Conservation (phyloP, 2,797 vertebrate genomes). For the Sebastes kiyomatsui region DNA sequence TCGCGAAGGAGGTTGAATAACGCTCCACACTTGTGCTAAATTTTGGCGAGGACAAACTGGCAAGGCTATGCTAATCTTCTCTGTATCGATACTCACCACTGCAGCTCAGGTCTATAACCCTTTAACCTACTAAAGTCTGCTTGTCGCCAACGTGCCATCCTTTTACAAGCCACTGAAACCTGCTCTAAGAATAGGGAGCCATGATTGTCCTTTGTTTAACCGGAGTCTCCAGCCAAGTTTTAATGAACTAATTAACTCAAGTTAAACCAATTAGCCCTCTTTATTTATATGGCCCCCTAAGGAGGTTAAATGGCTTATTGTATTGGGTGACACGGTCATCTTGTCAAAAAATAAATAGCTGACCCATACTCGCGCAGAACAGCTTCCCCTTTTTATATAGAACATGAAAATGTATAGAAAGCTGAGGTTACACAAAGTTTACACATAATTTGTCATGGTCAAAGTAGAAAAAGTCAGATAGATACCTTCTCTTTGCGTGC, state of each 20-base stretch:
- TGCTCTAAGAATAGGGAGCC: slow-evolving; percentile 49
- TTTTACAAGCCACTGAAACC: slow-evolving; percentile 11
- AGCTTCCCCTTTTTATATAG: slow-evolving; percentile 1
- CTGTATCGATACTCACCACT: neutral
- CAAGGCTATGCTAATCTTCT: neutral
- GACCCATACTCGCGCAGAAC: neutral
- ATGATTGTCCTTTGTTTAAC: slow-evolving; percentile 53
- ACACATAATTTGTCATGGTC: neutral
- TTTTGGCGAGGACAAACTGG: too few relatives aligned
- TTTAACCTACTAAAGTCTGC: neutral
- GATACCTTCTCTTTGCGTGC: slow-evolving; percentile 88
- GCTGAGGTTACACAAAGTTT: neutral
- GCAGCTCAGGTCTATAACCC: neutral
- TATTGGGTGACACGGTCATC: slow-evolving; percentile 28
- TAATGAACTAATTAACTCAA: slow-evolving; percentile 70
- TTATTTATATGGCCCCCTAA: slow-evolving; percentile 70
- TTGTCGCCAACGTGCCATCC: neutral
- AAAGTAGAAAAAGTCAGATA: neutral
- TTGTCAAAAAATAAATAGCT: slow-evolving; percentile 50
- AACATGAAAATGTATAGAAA: neutral
- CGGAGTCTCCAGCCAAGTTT: slow-evolving; percentile 40
- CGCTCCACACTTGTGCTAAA: too few relatives aligned
- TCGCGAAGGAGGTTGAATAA: too few relatives aligned
- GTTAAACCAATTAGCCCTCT: slow-evolving; percentile 76
- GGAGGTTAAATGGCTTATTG: slow-evolving; percentile 62